Percentiles rank a stretch among this genome's conserved stretches.
Evolutionary conservation across 2,797 vertebrate genomes (phyloP).

Genomic region (Gymnocypris eckloni): DNA sequence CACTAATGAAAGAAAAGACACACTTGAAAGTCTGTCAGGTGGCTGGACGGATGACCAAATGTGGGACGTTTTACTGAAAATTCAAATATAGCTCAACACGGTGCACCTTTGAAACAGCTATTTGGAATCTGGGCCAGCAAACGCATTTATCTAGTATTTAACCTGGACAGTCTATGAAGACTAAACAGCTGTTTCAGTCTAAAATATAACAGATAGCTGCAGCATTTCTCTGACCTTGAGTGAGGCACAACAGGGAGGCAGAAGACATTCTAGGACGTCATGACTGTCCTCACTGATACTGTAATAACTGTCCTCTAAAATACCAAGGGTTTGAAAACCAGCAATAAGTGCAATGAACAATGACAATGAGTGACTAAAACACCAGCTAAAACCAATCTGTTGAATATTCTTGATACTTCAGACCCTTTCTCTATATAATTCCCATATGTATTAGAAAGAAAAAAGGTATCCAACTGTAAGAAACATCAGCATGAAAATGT

Average conservation of each 20-base stretch:
- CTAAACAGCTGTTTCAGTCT: constrained; percentile 54
- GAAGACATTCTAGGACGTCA: constrained; percentile 8
- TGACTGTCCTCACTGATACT: constrained; percentile 28
- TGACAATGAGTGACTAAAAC: constrained; percentile 3
- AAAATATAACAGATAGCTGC: constrained; percentile 34
- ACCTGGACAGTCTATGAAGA: constrained; percentile 33
- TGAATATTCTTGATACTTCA: not conserved
- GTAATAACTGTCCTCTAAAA: constrained; percentile 3
- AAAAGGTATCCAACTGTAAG: not conserved
- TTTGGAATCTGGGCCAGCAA: constrained; percentile 18
- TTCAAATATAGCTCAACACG: constrained; percentile 9
- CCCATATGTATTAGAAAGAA: not conserved
- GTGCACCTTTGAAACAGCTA: not conserved
- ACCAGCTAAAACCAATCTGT: not conserved
- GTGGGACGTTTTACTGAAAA: constrained; percentile 5
- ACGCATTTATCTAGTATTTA: constrained; percentile 22
- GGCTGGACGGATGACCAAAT: not conserved
- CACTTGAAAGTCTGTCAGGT: not conserved
- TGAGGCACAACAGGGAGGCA: not conserved
- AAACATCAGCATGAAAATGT: not conserved
- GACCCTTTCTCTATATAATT: not conserved
- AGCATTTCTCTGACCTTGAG: constrained; percentile 50
- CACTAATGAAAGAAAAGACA: not conserved
- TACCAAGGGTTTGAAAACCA: not conserved
- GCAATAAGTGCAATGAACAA: not conserved